Base-by-base conservation (phyloP, 2,797 vertebrate genomes). In the Poeciliopsis gracilis region DNA sequence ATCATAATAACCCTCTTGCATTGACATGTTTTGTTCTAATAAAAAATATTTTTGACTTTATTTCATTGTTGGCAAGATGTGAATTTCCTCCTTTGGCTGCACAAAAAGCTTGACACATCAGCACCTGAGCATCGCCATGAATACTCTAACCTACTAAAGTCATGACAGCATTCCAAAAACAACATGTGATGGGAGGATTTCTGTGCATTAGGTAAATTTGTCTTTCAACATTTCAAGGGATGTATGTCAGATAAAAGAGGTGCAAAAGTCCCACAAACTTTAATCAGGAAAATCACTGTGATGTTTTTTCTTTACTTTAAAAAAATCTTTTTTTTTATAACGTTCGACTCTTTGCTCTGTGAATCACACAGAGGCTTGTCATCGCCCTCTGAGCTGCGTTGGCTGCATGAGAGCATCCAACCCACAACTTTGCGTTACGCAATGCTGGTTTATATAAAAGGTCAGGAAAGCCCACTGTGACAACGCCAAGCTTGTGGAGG, bases 391-490 rank as follows among this genome's bases (percentile, higher is more conserved):
- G 72, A 86, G 11, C 8, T 38, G 61, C 73, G 11, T 87, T 84
- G 75, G 80, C 74, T 76, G 46, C 0, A 11, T 63, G 11, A 11
- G 15, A 72, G 77, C 11, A 11, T 82, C 77, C 80, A 82, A 84
- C 51, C 76, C 76, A 87, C 79, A 77, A 36, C 47, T 77, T 77
- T 15, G 81, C 7, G 77, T 88, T 85, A 91, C 84, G 79, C n/a
- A 82, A 84, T 18, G 2, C 28, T 2, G 76, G 53, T 69, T 88
- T 66, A 57, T 7, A 75, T 72, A 81, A 28, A 90, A 91, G 91
- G 84, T 92, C 90, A 88, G 89, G 88, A 83, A 76, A 90, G 33
- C 82, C 87, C 87, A 72, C 20, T 0, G 77, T 2, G 1, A 81
- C 53, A 73, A 76, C 41, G 45, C 8, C 79, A 76, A 63, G 45